These are phyloP conservation scores for Silurus glanis DNA, from an alignment of 2,113 vertebrate species.

Conservation along the genomic window DNA sequence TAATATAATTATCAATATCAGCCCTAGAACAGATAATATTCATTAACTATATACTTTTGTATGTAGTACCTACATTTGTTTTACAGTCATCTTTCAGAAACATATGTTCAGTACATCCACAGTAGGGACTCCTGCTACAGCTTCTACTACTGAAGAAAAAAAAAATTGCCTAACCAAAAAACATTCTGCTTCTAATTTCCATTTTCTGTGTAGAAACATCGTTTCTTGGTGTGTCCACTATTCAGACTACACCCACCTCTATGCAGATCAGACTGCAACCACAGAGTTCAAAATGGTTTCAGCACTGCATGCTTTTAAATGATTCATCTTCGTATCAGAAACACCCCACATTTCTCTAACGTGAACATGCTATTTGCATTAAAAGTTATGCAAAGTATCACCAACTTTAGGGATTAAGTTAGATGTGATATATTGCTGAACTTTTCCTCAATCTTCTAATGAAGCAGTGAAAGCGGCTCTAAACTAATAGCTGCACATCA, in stretches of 20 bases:
- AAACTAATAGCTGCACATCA: slow-evolving; percentile 18
- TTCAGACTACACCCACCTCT: neutral
- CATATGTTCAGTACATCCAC: neutral
- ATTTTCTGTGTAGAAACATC: neutral
- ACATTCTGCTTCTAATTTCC: neutral
- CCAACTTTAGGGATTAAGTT: slow-evolving; percentile 10
- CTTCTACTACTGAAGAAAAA: neutral
- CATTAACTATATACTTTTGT: neutral
- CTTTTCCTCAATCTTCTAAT: slow-evolving; percentile 20
- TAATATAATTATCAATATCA: neutral
- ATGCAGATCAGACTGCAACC: neutral
- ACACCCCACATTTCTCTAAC: neutral
- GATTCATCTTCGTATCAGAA: neutral
- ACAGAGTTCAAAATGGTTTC: neutral
- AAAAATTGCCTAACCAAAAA: neutral
- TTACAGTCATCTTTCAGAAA: neutral
- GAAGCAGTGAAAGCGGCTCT: slow-evolving; percentile 21
- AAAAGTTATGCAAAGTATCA: neutral
- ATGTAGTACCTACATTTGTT: neutral
- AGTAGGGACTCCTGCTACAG: neutral
- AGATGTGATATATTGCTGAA: neutral
- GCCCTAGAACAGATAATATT: neutral
- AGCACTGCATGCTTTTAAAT: neutral
- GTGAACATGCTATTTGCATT: neutral
- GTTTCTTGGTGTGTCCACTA: neutral